phyloP scores from a whole-genome alignment of 2,888 invertebrate genomes.

The Drosophila borealis region DNA sequence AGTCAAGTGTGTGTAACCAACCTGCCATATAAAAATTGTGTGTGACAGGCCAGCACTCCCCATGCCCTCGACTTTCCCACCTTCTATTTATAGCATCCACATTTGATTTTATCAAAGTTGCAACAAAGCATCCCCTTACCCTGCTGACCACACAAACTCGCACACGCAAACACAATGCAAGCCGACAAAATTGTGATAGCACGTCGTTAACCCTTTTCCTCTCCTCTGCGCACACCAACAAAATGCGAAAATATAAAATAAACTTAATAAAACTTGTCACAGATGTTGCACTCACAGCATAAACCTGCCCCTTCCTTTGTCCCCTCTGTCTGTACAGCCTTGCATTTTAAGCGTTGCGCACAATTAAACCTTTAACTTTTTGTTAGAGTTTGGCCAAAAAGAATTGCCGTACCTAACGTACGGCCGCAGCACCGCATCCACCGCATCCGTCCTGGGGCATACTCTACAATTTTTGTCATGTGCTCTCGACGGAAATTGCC shows the following conservation, averaged over 20 bases:
- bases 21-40: constrained; percentile 65
- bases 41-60: constrained; percentile 15
- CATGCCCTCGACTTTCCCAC: neutral
- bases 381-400: constrained; percentile 54
- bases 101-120: constrained; percentile 62
- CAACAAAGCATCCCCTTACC: constrained; percentile 33
- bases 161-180: constrained; percentile 19
- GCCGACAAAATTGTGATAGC: constrained; percentile 60
- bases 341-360: constrained; percentile 72
- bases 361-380: constrained; percentile 81
- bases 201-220: constrained; percentile 29
- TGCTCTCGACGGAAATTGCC: constrained; percentile 73
- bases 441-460: constrained; percentile 1
- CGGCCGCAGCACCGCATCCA: constrained; percentile 6
- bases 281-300: constrained; percentile 50
- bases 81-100: constrained; percentile 40
- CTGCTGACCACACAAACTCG: constrained; percentile 5
- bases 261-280: constrained; percentile 79
- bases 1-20: constrained; percentile 71
- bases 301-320: neutral
- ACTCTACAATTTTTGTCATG: constrained; percentile 65
- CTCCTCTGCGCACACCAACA: constrained; percentile 23
- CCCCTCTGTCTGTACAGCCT: constrained; percentile 26
- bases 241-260: constrained; percentile 63
- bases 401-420: constrained; percentile 47